phyloP scores from a whole-genome alignment of 1,140 invertebrate species.

The Hyles euphorbiae region DNA sequence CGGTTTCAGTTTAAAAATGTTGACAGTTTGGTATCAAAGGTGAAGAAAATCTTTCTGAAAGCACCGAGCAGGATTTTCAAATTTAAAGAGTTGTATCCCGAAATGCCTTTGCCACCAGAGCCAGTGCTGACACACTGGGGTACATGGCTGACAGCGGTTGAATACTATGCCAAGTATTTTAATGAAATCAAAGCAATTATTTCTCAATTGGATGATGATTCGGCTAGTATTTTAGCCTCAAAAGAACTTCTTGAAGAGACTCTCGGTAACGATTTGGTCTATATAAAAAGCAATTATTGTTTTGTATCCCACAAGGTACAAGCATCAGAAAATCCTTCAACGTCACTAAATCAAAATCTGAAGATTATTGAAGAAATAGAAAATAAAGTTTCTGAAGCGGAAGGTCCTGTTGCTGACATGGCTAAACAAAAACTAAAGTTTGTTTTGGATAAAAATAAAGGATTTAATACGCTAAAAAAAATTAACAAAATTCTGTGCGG shows the following conservation, averaged over 20 bases:
- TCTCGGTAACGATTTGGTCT: too few species aligned
- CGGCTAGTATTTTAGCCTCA: too few species aligned
- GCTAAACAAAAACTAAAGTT: too few species aligned
- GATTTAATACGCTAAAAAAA: too few species aligned
- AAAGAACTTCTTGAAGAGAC: too few species aligned
- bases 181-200: slow-evolving; percentile 22
- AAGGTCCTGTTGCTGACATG: background rate
- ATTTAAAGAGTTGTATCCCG: slow-evolving; percentile 41
- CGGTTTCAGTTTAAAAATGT: slow-evolving; percentile 34
- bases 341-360: too few species aligned
- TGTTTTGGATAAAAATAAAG: too few species aligned
- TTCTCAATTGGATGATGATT: background rate
- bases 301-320: too few species aligned
- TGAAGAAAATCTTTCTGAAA: slow-evolving; percentile 40
- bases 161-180: slow-evolving; percentile 44
- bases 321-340: too few species aligned
- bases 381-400: slow-evolving; percentile 2
- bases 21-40: slow-evolving; percentile 33
- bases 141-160: slow-evolving; percentile 52
- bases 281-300: too few species aligned
- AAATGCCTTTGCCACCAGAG: slow-evolving; percentile 48
- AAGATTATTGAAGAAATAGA: slow-evolving; percentile 1
- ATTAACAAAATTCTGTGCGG: too few species aligned
- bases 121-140: slow-evolving; percentile 58
- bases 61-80: slow-evolving; percentile 32